These are phyloP conservation scores for Antennarius striatus DNA, from an alignment of 2,113 vertebrate genomes.

Conservation along the genomic window DNA sequence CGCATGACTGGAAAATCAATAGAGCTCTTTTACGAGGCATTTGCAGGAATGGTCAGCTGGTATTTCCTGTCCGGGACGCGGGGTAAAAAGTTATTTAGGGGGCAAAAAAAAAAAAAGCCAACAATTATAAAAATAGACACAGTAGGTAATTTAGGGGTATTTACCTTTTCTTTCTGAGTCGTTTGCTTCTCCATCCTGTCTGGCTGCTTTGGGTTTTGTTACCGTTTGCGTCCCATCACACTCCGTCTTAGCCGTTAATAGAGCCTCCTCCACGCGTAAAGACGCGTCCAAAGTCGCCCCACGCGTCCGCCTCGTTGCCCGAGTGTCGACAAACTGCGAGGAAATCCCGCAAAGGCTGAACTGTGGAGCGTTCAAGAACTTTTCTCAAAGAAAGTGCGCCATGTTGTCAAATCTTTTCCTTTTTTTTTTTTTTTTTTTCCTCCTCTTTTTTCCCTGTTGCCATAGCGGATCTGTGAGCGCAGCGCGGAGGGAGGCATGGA, in stretches of 20 bases:
- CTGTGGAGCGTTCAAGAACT: conserved; percentile 54
- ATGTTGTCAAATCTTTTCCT: conserved; percentile 82
- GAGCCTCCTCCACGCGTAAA: conserved; percentile 6
- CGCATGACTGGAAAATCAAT: conserved; percentile 73
- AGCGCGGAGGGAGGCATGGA: conserved; percentile 36
- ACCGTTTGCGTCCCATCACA: conserved; percentile 73
- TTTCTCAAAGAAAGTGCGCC: conserved; percentile 81
- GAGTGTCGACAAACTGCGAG: conserved; percentile 16
- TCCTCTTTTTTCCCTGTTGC: conserved; percentile 55
- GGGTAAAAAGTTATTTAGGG: conserved; percentile 12
- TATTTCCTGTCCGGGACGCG: conserved; percentile 46
- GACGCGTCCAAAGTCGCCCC: neutral
- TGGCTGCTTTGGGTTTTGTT: conserved; percentile 54
- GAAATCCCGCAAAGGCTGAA: conserved; percentile 10
- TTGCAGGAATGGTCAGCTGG: conserved; percentile 53
- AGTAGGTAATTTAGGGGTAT: conserved; percentile 5
- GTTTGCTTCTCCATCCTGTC: conserved; percentile 82
- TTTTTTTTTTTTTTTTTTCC: conserved; percentile 52
- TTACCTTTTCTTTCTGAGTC: conserved; percentile 80
- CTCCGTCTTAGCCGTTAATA: conserved; percentile 32
- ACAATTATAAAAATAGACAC: neutral
- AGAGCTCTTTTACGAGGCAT: conserved; percentile 61
- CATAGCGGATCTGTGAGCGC: conserved; percentile 55
- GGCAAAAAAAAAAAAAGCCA: neutral
- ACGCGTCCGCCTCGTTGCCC: conserved; percentile 2